Base-by-base conservation (phyloP, 2,797 vertebrate species). In the Ceyx erithaca region DNA sequence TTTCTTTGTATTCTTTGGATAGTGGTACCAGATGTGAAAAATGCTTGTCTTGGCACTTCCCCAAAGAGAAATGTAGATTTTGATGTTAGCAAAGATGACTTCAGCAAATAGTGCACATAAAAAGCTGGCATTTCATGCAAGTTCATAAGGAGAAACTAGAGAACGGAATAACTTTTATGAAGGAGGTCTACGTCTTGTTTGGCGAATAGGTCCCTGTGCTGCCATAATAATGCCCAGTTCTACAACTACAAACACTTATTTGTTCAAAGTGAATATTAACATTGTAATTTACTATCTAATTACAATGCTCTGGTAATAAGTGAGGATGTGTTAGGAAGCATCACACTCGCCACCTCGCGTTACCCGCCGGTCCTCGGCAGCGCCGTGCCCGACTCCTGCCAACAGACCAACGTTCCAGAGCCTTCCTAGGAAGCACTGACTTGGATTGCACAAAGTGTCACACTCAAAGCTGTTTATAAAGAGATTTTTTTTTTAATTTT, bases 221-320 rank as follows among this genome's bases (percentile, higher is more conserved):
- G 91, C 92, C 95, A 94, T 97, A 97, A 96, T 87, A 88, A 96
- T 96, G 93, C 92, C 94, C 94, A 80, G 86, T 92, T 96, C 95
- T 81, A 90, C 89, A 58, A 94, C 93, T 95, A 87, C 96, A 97
- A 96, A 96, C 94, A 96, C 96, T 97, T 97, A 96, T 97, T 97
- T 97, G 96, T 98, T 97, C 97, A 97, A 97, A 96, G 94, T 95
- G 97, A 97, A 98, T 98, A 98, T 98, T 97, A 98, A 96, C 97
- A 96, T 87, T 97, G 93, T 97, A 97, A 98, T 98, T 98, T 98
- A 98, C 96, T 97, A 98, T 96, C 97, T 97, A 98, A 98, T 98
- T 98, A 97, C 89, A 94, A 97, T 97, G 97, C 94, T 95, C 96
- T 96, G 95, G 97, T 97, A 97, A 97, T 98, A 98, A 97, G 97